These are phyloP conservation scores for Mus spicilegus DNA, from an alignment of 2,113 vertebrate genomes.

Conservation along the genomic window DNA sequence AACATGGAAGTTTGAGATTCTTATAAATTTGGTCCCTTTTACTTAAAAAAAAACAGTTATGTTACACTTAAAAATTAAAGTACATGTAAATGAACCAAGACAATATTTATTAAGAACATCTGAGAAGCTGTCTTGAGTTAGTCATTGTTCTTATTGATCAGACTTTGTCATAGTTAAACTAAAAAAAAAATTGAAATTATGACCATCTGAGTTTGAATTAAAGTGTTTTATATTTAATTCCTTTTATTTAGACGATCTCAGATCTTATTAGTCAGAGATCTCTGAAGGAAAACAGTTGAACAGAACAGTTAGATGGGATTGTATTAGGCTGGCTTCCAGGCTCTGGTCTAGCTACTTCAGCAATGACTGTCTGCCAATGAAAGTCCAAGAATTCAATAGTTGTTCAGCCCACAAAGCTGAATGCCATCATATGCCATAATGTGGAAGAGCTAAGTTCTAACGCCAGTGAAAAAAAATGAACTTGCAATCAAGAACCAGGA, in stretches of 20 bases:
- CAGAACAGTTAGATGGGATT: not conserved
- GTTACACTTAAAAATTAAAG: not conserved
- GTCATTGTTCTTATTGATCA: not conserved
- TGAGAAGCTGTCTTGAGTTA: not conserved
- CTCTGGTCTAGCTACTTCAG: not conserved
- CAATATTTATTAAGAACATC: not conserved
- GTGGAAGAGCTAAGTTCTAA: not conserved
- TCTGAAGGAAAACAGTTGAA: not conserved
- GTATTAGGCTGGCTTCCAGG: not conserved
- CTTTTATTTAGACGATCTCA: not conserved
- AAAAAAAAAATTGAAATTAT: constrained; percentile 40
- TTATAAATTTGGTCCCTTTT: not conserved
- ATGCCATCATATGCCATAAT: not conserved
- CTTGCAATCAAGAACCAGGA: not conserved
- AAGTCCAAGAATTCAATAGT: not conserved
- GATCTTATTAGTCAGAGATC: not conserved
- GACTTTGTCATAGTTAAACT: not conserved
- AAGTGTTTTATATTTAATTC: constrained; percentile 41
- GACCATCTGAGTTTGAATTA: not conserved
- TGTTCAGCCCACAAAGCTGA: not conserved
- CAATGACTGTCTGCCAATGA: not conserved
- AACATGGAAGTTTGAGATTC: not conserved
- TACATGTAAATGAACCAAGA: not conserved
- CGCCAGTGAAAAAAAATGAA: no score
- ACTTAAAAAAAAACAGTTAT: not conserved